phyloP scores from a whole-genome alignment of 2,113 vertebrate species.

The Mustela lutreola region DNA sequence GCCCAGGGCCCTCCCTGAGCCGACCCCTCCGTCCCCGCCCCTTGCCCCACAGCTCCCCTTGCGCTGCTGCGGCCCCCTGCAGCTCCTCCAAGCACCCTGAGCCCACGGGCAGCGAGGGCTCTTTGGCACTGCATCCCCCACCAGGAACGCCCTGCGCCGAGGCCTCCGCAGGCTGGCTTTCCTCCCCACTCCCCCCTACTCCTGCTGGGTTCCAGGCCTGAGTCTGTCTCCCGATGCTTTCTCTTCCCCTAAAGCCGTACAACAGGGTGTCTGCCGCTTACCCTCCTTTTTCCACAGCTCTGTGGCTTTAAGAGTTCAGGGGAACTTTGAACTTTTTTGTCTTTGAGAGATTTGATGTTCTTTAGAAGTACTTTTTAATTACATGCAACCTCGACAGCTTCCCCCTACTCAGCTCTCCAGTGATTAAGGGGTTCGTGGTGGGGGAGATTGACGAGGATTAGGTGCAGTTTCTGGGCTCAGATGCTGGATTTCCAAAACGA shows the following conservation, averaged over 20 bases:
- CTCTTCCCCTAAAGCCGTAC: neutral
- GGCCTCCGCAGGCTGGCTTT: fast-evolving
- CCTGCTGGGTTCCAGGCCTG: fast-evolving
- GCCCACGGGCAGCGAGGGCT: fast-evolving
- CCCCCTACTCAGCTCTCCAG: neutral
- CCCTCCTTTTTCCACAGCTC: neutral
- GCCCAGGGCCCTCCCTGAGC: neutral
- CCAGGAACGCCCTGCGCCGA: too few species aligned
- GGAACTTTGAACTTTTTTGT: neutral
- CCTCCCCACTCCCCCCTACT: fast-evolving
- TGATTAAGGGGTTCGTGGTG: neutral
- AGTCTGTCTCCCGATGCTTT: fast-evolving
- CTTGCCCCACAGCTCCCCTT: fast-evolving
- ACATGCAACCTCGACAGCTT: neutral
- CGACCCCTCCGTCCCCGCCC: too few species aligned
- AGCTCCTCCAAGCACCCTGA: neutral
- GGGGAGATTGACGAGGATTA: neutral
- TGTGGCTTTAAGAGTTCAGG: neutral
- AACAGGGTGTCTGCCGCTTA: neutral
- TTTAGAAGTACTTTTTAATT: conserved; percentile 49
- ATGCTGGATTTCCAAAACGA: neutral
- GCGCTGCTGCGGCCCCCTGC: fast-evolving
- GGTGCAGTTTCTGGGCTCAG: neutral
- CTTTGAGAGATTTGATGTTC: neutral
- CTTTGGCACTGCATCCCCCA: neutral